These are phyloP conservation scores for Heliconius nattereri DNA, from an alignment of 1,140 invertebrate genomes.

Conservation along the genomic window DNA sequence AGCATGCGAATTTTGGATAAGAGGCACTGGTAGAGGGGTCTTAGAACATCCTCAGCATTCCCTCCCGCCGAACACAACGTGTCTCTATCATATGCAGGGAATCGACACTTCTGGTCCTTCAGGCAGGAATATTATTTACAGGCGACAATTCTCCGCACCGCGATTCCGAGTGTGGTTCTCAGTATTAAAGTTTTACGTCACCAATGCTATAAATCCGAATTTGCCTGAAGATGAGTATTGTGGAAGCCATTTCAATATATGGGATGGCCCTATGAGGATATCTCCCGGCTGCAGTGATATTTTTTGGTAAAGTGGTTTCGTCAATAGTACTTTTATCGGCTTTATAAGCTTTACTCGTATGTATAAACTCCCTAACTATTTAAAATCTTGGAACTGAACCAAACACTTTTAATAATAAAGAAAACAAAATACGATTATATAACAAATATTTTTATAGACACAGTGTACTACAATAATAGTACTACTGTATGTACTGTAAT, in stretches of 20 bases:
- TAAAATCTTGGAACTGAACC: no score
- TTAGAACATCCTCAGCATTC: constrained; percentile 91
- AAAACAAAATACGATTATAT: no score
- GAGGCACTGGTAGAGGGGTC: constrained; percentile 88
- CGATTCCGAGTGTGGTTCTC: constrained; percentile 93
- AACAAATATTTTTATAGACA: no score
- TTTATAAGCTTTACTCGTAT: background rate
- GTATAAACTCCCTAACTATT: no score
- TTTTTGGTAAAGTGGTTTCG: constrained; percentile 84
- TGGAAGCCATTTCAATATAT: constrained; percentile 89
- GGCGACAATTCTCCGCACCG: constrained; percentile 83
- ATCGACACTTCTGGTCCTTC: constrained; percentile 83
- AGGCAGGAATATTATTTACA: constrained; percentile 83
- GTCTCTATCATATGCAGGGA: constrained; percentile 90
- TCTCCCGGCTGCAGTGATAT: constrained; percentile 89
- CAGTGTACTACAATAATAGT: no score
- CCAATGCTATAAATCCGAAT: constrained; percentile 80
- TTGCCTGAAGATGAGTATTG: constrained; percentile 87
- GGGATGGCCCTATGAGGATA: constrained; percentile 90
- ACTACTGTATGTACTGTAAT: no score
- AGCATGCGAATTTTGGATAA: constrained; percentile 92
- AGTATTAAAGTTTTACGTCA: constrained; percentile 92
- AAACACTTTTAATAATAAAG: no score
- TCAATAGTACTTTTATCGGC: background rate
- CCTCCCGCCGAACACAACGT: constrained; percentile 91